Base-by-base conservation (phyloP, 2,888 invertebrate species). In the Tachina fera region DNA sequence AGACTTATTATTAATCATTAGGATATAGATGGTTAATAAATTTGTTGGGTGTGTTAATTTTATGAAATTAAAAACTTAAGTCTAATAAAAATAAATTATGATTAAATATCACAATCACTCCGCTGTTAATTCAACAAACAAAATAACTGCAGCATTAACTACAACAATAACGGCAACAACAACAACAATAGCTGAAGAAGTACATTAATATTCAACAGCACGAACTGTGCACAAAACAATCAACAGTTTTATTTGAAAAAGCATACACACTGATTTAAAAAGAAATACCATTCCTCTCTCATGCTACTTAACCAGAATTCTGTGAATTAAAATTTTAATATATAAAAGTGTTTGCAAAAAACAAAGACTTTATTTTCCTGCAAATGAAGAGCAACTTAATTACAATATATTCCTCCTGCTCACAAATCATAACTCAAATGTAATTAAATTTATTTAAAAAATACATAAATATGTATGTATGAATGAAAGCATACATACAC, bases 21-120 rank as follows among this genome's bases (percentile, higher is more conserved):
- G 86, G 75, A 85, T 75, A 83, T 85, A 83, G 82, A 71, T 58
- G 81, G 78, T 74, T 70, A 76, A 51, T 9, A 61, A 31, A 14
- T 51, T 60, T 14, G 41, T 31, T 49, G 47, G 47, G 39, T 45
- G 16, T 51, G 49, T 67, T 19, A 51, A 16, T 10, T 39, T 31
- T 16, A 49, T 16, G 41, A 39, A 70, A 70, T 16, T 53, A 5
- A 19, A 49, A 5, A 4, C 0, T 31, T 3, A 0, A 3, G 31
- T 31, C 31, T 31, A 49, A 51, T 51, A 43, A 47, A 49, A 13
- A n/a, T 16, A 39, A 49, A 47, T 47, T 68, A 53, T 70, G 65
- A 22, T 45, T 13, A 60, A 78, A 53, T n/a, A 43, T 13, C 10
- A 31, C 47, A 79, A 71, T 19, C 51, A 53, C 61, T 61, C 31